Conservation (phyloP, 2,888 invertebrate genomes). For the Acanthopleura granulata region DNA sequence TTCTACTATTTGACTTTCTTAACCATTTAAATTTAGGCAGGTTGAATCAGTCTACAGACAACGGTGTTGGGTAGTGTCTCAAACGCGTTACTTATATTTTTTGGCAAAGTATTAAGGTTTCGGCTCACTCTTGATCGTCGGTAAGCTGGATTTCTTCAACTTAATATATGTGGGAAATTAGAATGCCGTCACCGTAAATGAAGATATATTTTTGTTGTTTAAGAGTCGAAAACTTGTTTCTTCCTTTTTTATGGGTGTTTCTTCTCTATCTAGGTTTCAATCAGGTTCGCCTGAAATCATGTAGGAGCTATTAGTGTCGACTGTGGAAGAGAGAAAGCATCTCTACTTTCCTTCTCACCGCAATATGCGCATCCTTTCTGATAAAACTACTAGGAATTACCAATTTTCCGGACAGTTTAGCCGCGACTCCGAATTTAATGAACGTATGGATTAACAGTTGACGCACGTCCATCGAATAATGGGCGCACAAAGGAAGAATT, state of each 20-base stretch:
- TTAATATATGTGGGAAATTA: too few relatives aligned
- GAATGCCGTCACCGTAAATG: background rate
- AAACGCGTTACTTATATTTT: too few relatives aligned
- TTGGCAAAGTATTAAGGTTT: too few relatives aligned
- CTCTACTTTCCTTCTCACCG: background rate
- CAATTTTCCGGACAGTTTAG: constrained; percentile 12
- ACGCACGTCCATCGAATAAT: constrained; percentile 12
- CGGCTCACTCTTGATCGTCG: too few relatives aligned
- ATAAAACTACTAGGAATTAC: constrained; percentile 18
- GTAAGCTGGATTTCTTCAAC: too few relatives aligned
- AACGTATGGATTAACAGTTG: constrained; percentile 8
- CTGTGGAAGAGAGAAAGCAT: background rate
- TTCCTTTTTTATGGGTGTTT: background rate
- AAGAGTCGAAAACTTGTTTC: background rate
- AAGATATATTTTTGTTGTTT: background rate
- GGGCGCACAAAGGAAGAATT: constrained; percentile 11
- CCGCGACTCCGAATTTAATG: constrained; percentile 8
- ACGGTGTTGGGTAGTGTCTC: too few relatives aligned
- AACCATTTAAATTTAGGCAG: too few relatives aligned
- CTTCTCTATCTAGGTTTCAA: background rate
- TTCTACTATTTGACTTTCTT: too few relatives aligned
- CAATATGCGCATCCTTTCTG: constrained; percentile 9
- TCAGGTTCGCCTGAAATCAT: background rate
- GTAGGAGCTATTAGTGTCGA: constrained; percentile 6
- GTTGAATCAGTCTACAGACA: too few relatives aligned